phyloP scores from a whole-genome alignment of 1,140 invertebrate genomes.

The Cyclargus thomasi region DNA sequence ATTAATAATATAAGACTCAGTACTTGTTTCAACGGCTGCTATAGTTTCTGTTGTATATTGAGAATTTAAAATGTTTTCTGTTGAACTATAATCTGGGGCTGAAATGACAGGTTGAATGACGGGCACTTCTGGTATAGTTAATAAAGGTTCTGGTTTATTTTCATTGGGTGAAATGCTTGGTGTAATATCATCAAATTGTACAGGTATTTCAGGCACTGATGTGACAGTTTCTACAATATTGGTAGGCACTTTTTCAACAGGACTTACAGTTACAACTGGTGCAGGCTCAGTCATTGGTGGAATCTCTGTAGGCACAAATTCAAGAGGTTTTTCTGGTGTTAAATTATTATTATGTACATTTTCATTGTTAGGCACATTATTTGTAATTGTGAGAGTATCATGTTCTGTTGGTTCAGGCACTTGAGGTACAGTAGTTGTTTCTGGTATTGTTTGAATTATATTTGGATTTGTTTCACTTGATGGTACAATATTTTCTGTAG shows the following conservation, averaged over 20 bases:
- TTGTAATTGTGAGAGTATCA: not conserved
- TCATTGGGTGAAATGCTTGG: not conserved
- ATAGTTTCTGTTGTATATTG: conserved; percentile 25
- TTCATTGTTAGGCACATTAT: not conserved
- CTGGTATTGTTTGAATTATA: not conserved
- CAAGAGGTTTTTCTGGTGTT: not conserved
- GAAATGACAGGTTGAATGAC: not conserved
- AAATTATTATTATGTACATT: not conserved
- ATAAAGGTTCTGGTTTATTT: not conserved
- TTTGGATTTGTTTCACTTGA: not conserved
- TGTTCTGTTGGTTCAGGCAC: not conserved
- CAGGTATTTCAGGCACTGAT: conserved; percentile 15
- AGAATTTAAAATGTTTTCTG: not conserved
- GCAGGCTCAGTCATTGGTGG: not conserved
- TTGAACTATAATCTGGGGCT: not conserved
- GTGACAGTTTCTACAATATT: conserved; percentile 9
- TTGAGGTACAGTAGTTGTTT: not conserved
- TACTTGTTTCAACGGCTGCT: conserved; percentile 20
- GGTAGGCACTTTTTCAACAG: not conserved
- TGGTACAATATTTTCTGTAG: not conserved
- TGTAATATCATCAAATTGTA: not conserved
- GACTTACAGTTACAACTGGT: not conserved
- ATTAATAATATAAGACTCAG: conserved; percentile 5
- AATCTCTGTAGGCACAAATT: not conserved
- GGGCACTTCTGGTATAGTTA: not conserved